Percentiles rank a stretch among this genome's conserved stretches.
phyloP scores from a whole-genome alignment of 2,113 vertebrate species.

The Pantherophis guttatus region DNA sequence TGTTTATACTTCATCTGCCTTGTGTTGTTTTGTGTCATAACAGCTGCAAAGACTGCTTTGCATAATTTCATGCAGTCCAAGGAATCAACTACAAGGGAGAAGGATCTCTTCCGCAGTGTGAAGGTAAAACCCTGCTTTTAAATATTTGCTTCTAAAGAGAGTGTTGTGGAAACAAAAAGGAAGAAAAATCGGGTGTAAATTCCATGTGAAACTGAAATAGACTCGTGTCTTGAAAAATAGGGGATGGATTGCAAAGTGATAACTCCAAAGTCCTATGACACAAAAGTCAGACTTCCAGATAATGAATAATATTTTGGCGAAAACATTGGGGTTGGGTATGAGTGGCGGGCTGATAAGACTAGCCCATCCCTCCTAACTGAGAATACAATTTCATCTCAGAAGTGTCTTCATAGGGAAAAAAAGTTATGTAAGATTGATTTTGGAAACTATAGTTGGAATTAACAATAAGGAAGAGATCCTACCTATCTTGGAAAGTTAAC shows the following conservation, averaged over 20 bases:
- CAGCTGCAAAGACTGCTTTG: conserved; percentile 92
- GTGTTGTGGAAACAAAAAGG: not conserved
- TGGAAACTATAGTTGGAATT: not conserved
- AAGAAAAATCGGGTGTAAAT: not conserved
- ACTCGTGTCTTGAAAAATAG: not conserved
- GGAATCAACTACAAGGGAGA: conserved; percentile 84
- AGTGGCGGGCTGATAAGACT: not conserved
- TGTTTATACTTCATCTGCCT: not conserved
- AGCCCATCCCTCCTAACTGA: not conserved
- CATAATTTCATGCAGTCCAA: conserved; percentile 92
- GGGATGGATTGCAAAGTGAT: not conserved
- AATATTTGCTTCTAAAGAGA: not conserved
- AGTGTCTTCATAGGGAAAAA: not conserved
- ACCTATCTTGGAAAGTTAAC: not conserved
- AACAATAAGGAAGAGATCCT: not conserved
- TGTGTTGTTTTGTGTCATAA: conserved; percentile 11
- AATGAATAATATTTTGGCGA: too few relatives aligned
- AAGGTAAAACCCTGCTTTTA: conserved; percentile 73
- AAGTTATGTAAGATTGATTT: not conserved
- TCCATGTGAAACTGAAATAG: not conserved
- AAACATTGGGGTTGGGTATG: not conserved
- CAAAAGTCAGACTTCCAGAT: not conserved
- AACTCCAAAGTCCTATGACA: not conserved
- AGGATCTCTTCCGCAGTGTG: conserved; percentile 91
- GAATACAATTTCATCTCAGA: not conserved